phyloP scores from a whole-genome alignment of 1,140 invertebrate species.

The Aplysia californica region DNA sequence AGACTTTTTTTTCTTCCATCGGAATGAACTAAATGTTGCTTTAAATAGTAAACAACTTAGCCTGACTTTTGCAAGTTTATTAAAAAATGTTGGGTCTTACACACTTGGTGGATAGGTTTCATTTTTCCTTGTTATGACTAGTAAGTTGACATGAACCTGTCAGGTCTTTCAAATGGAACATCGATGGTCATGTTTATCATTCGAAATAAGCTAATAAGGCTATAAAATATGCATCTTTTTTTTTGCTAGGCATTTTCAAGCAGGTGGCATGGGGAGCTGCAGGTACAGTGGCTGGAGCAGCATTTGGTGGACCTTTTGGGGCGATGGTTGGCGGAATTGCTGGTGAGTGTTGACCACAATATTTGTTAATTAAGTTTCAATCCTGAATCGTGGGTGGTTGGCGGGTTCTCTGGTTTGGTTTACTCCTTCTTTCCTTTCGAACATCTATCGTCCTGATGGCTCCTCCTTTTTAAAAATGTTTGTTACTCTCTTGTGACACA shows the following conservation, averaged over 20 bases:
- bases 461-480: too few species aligned
- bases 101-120: neutral
- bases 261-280: conserved; percentile 52
- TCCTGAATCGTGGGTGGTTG: too few species aligned
- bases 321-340: conserved; percentile 49
- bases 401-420: too few species aligned
- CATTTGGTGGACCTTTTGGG: conserved; percentile 46
- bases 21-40: too few species aligned
- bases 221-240: neutral
- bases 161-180: neutral
- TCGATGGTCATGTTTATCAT: neutral
- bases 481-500: too few species aligned
- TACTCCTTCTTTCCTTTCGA: too few species aligned
- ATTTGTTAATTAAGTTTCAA: too few species aligned
- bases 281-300: conserved; percentile 45
- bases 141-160: neutral
- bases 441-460: too few species aligned
- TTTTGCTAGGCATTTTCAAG: conserved; percentile 45
- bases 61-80: neutral
- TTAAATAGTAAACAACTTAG: too few species aligned
- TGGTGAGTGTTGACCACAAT: conserved; percentile 32
- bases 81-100: neutral
- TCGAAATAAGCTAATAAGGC: neutral
- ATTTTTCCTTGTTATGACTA: too few species aligned
- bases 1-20: too few species aligned